Evolutionary conservation across 2,113 vertebrate species (phyloP).

Genomic region (Dasyornis broadbenti): DNA sequence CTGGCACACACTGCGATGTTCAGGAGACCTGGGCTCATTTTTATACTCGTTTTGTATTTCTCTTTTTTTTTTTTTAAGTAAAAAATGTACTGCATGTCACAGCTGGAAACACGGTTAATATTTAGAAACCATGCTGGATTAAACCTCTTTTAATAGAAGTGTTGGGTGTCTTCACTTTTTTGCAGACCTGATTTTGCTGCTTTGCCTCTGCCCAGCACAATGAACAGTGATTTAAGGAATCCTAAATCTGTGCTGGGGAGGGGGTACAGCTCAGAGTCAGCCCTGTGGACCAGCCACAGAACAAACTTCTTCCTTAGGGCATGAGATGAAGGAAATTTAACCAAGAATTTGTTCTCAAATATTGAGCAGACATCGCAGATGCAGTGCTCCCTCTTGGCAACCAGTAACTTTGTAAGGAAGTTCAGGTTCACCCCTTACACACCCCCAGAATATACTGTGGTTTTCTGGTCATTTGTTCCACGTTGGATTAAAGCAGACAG

Average conservation of each 20-base stretch:
- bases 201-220: not conserved
- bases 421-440: not conserved
- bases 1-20: conserved; percentile 38
- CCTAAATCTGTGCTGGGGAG: not conserved
- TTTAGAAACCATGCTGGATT: conserved; percentile 59
- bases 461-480: not conserved
- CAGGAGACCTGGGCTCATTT: conserved; percentile 11
- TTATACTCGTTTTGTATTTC: conserved; percentile 31
- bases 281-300: not conserved
- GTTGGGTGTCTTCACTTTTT: not conserved
- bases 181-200: not conserved
- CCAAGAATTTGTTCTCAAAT: not conserved
- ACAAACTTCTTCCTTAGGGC: not conserved
- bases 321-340: not conserved
- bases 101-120: conserved; percentile 20
- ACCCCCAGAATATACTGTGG: not conserved
- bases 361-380: not conserved
- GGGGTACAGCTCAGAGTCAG: not conserved
- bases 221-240: not conserved
- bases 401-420: not conserved
- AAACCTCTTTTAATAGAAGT: conserved; percentile 43
- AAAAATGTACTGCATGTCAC: conserved; percentile 62
- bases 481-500: not conserved
- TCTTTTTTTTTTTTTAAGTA: not conserved
- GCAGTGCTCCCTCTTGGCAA: not conserved